phyloP scores from a whole-genome alignment of 2,113 vertebrate species.

The Hyla sarda region DNA sequence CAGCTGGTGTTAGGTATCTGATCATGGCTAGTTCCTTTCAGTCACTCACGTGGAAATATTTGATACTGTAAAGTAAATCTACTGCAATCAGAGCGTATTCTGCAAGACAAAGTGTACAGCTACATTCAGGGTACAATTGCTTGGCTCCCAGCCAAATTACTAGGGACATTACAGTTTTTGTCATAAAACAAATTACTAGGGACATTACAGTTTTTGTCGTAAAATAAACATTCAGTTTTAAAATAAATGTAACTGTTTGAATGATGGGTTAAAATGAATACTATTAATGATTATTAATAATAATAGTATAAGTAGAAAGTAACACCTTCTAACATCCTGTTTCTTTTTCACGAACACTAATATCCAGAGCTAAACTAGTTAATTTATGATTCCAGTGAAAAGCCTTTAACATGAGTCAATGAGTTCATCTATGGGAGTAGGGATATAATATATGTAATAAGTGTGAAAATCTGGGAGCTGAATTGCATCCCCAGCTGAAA shows the following conservation, averaged over 20 bases:
- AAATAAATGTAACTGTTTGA: no score
- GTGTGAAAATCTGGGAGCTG: background rate
- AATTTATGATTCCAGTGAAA: background rate
- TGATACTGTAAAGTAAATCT: conserved; percentile 41
- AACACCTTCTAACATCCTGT: no score
- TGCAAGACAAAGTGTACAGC: background rate
- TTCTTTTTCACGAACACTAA: background rate
- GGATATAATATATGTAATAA: background rate
- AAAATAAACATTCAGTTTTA: background rate
- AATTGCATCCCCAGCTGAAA: background rate
- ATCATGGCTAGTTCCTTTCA: conserved; percentile 37
- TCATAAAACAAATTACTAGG: background rate
- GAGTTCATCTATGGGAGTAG: background rate
- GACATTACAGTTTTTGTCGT: background rate
- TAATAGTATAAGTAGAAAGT: no score
- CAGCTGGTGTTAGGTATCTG: conserved; percentile 49
- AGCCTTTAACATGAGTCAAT: background rate
- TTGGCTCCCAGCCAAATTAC: background rate
- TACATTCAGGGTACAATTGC: background rate
- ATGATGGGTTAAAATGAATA: no score
- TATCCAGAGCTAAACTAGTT: no score
- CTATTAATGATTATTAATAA: no score
- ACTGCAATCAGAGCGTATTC: background rate
- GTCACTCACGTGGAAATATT: conserved; percentile 32
- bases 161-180: background rate